A percentile compares a stretch with the other conserved stretches of the same genome.
Evolutionary conservation across 2,797 vertebrate genomes (phyloP).

Genomic region (Labroides dimidiatus): DNA sequence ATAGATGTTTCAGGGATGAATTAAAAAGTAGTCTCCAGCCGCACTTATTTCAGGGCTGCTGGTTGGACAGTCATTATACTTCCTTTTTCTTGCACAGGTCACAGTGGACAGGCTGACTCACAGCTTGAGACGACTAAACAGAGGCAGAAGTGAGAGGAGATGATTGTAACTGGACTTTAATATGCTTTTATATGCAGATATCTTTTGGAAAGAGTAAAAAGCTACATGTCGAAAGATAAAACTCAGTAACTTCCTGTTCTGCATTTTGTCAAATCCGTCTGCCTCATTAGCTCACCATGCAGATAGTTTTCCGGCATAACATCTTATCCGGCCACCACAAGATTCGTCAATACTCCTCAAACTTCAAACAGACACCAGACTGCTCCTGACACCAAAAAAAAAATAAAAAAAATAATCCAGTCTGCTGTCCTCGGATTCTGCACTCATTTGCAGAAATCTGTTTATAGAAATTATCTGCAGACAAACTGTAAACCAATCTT

Average conservation of each 20-base stretch:
- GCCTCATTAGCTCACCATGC: neutral
- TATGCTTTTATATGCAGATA: neutral
- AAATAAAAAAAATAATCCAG: neutral
- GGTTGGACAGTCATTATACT: no score
- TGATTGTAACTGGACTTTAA: neutral
- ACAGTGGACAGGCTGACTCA: no score
- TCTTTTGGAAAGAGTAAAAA: neutral
- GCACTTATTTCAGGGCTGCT: no score
- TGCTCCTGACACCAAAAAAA: neutral
- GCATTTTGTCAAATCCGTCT: neutral
- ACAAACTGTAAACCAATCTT: neutral
- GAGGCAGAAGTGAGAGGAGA: neutral
- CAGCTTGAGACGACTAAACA: no score
- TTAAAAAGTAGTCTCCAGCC: no score
- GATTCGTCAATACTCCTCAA: neutral
- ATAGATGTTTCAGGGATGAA: no score
- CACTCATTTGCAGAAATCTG: constrained; percentile 1
- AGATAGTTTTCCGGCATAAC: neutral
- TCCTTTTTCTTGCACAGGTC: no score
- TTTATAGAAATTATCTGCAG: neutral
- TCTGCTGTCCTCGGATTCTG: neutral
- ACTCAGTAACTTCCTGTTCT: neutral
- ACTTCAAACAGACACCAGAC: neutral
- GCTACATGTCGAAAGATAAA: neutral
- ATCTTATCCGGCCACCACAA: neutral